phyloP scores from a whole-genome alignment of 2,113 vertebrate species.

The Channa maculata region DNA sequence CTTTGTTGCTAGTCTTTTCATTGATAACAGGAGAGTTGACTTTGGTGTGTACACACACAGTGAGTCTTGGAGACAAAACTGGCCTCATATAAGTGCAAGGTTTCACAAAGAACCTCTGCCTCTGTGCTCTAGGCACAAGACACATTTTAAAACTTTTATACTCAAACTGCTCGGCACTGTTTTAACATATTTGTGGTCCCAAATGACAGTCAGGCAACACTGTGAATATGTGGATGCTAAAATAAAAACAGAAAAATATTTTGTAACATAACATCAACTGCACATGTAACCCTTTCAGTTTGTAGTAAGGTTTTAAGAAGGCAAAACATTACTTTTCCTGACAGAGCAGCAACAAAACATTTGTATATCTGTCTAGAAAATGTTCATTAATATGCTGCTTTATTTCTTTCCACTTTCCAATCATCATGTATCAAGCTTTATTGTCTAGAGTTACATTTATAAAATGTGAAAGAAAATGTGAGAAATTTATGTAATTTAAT shows the following conservation, averaged over 20 bases:
- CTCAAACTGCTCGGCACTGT: too few relatives aligned
- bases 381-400: neutral
- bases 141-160: too few relatives aligned
- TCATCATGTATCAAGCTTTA: neutral
- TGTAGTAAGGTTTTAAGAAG: too few relatives aligned
- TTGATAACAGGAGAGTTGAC: neutral
- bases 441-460: neutral
- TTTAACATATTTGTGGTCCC: neutral
- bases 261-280: neutral
- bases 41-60: neutral
- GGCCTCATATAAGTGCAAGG: too few relatives aligned
- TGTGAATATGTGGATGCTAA: neutral
- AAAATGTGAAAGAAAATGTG: neutral
- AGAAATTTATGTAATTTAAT: slow-evolving; percentile 58
- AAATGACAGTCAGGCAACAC: neutral
- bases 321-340: too few relatives aligned
- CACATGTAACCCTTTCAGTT: too few relatives aligned
- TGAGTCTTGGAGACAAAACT: too few relatives aligned
- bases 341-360: neutral
- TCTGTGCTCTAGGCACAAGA: too few relatives aligned
- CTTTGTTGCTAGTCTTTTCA: neutral
- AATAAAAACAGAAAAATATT: neutral
- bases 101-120: too few relatives aligned
- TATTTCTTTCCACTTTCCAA: slow-evolving; percentile 1
- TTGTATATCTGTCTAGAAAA: neutral